phyloP scores from a whole-genome alignment of 2,113 vertebrate genomes.

The Oceanodroma tethys region DNA sequence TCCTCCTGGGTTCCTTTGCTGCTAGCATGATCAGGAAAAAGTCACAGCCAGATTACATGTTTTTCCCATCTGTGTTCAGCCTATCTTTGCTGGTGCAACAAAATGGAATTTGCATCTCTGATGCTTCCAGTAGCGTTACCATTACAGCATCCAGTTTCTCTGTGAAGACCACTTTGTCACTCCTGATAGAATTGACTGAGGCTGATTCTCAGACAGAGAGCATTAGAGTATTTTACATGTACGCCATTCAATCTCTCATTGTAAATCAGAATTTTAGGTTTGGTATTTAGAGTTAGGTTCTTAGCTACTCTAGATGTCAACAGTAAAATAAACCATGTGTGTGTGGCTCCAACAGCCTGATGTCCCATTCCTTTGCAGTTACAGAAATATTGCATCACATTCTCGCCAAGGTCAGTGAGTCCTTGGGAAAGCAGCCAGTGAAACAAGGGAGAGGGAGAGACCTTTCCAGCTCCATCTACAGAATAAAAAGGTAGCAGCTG shows the following conservation, averaged over 20 bases:
- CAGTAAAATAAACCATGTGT: not conserved
- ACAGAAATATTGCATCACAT: not conserved
- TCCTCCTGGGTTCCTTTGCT: not conserved
- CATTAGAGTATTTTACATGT: not conserved
- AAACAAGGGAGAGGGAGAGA: not conserved
- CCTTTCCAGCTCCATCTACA: not conserved
- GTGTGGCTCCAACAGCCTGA: not conserved
- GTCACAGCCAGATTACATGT: not conserved
- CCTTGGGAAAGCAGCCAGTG: slow-evolving; percentile 26
- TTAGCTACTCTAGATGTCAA: not conserved
- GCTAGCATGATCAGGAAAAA: not conserved
- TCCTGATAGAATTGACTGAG: not conserved
- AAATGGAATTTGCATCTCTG: not conserved
- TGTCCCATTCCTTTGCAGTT: slow-evolving; percentile 1
- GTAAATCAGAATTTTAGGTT: not conserved
- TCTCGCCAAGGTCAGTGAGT: not conserved
- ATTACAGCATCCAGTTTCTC: not conserved
- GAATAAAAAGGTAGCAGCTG: not conserved
- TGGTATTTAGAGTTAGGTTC: not conserved
- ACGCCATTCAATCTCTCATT: not conserved
- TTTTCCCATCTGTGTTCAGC: not conserved
- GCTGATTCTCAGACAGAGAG: not conserved
- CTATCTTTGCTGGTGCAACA: not conserved
- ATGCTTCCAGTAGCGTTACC: not conserved
- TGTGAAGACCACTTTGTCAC: not conserved